Conservation (phyloP, 2,888 invertebrate genomes). For the Homarus gammarus region DNA sequence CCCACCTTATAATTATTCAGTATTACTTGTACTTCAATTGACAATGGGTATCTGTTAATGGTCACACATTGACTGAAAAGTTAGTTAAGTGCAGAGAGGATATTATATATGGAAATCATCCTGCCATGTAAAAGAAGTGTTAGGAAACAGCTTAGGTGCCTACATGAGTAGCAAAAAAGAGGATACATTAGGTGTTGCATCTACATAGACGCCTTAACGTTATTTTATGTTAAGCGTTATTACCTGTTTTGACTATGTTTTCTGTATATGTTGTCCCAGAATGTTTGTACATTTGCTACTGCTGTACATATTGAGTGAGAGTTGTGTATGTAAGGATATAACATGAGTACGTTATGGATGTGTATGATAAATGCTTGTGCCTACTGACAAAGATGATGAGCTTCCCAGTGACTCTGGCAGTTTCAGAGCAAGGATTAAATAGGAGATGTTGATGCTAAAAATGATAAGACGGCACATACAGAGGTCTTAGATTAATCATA, state of each 20-base stretch:
- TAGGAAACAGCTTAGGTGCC: conserved; percentile 61
- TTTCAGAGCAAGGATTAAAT: conserved; percentile 53
- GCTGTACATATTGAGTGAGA: conserved; percentile 61
- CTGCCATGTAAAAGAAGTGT: conserved; percentile 44
- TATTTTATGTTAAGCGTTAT: conserved; percentile 40
- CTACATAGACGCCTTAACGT: conserved; percentile 54
- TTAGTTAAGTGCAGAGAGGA: conserved; percentile 51
- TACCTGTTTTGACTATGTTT: conserved; percentile 40
- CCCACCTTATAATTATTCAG: conserved; percentile 72
- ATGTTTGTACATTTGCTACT: conserved; percentile 61
- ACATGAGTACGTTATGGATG: conserved; percentile 22
- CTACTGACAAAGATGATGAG: conserved; percentile 43
- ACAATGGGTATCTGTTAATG: conserved; percentile 68
- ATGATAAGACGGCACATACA: background rate
- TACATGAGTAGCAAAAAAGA: conserved; percentile 49
- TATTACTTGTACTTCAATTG: conserved; percentile 63
- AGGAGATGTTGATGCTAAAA: background rate
- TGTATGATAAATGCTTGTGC: conserved; percentile 39
- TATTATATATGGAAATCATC: conserved; percentile 45
- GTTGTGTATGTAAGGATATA: background rate
- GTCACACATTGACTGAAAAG: conserved; percentile 43
- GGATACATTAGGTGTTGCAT: conserved; percentile 48
- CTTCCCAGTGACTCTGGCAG: conserved; percentile 38
- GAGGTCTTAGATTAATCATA: no score
- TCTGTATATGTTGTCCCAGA: conserved; percentile 68